These are phyloP conservation scores for Eurystomus glaucurus DNA, from an alignment of 2,797 vertebrate genomes.

Conservation along the genomic window DNA sequence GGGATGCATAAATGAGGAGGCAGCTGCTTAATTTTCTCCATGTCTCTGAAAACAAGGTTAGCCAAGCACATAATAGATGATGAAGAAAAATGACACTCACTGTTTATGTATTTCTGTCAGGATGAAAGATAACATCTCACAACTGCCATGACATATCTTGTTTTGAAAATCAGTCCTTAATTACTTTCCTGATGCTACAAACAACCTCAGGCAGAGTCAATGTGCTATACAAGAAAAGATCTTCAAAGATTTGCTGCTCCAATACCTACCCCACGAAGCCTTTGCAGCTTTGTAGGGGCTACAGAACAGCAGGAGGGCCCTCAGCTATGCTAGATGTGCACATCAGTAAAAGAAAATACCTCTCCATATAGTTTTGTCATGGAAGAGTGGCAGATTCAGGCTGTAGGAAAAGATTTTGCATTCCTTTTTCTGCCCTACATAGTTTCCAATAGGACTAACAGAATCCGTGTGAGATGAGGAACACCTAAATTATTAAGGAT, in stretches of 20 bases:
- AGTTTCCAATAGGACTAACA: not conserved
- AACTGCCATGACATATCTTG: not conserved
- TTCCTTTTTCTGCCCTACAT: not conserved
- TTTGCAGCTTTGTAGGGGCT: not conserved
- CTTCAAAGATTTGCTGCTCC: not conserved
- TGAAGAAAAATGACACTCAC: not conserved
- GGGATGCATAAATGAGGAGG: not conserved
- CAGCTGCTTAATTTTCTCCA: not conserved
- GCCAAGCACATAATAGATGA: not conserved
- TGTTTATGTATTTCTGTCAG: not conserved
- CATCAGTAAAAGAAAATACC: not conserved
- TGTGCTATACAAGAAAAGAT: fast-evolving
- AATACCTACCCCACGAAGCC: fast-evolving
- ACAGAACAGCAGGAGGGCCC: not conserved
- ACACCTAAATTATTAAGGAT: not conserved
- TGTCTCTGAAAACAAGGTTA: not conserved
- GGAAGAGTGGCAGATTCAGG: not conserved
- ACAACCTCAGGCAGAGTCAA: not conserved
- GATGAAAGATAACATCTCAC: not conserved
- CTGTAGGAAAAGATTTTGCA: not conserved
- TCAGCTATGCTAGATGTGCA: fast-evolving
- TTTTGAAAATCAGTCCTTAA: not conserved
- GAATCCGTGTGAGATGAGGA: fast-evolving
- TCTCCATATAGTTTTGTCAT: not conserved
- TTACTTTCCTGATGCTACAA: not conserved